phyloP scores from a whole-genome alignment of 2,888 invertebrate genomes.

The Liposcelis brunnea region DNA sequence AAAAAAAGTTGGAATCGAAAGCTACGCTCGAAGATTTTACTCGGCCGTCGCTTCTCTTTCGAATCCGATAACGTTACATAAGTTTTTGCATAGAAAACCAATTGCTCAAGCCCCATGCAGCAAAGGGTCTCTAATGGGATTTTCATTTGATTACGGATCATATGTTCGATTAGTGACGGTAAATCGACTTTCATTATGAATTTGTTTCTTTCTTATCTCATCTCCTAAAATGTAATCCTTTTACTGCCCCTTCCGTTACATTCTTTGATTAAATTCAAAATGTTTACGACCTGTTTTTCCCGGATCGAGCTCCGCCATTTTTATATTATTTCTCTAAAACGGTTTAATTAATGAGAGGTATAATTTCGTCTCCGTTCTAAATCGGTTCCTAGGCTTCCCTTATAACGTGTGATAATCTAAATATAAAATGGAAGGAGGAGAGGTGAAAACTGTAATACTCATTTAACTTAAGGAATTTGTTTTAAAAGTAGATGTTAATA shows the following conservation, averaged over 20 bases:
- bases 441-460: slow-evolving; percentile 59
- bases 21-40: background rate
- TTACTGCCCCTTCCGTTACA: background rate
- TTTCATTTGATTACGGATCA: slow-evolving; percentile 8
- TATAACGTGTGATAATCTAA: too few relatives aligned
- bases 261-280: too few relatives aligned
- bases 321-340: too few relatives aligned
- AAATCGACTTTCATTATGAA: slow-evolving; percentile 4
- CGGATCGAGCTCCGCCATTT: too few relatives aligned
- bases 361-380: too few relatives aligned
- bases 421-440: too few relatives aligned
- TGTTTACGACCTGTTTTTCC: too few relatives aligned
- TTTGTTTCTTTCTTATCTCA: too few relatives aligned
- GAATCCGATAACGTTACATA: background rate
- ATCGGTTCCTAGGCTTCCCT: too few relatives aligned
- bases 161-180: slow-evolving; percentile 8
- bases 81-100: slow-evolving; percentile 8
- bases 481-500: too few relatives aligned
- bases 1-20: too few relatives aligned
- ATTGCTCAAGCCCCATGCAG: background rate
- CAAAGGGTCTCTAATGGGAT: slow-evolving; percentile 2
- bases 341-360: too few relatives aligned
- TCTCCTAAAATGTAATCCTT: background rate
- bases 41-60: background rate
- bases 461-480: slow-evolving; percentile 54